Percentiles rank a stretch among this genome's conserved stretches.
phyloP scores from a whole-genome alignment of 2,888 invertebrate genomes.

The Clostera curtula region DNA sequence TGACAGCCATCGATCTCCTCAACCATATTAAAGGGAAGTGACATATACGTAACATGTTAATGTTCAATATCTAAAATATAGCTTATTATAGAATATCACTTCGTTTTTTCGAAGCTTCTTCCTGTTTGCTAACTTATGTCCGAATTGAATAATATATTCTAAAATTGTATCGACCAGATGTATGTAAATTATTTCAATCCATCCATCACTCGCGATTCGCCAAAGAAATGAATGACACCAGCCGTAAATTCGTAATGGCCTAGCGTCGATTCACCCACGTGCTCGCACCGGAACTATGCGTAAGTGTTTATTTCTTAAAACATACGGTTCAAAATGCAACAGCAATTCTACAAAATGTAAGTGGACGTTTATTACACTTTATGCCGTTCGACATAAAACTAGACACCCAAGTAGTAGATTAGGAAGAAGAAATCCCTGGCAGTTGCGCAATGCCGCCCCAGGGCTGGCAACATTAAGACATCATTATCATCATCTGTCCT shows the following conservation, averaged over 20 bases:
- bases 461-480: too few species aligned
- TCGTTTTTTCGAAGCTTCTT: constrained; percentile 3
- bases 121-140: constrained; percentile 2
- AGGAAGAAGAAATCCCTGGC: constrained; percentile 41
- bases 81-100: constrained; percentile 4
- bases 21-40: too few species aligned
- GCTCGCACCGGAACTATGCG: constrained; percentile 20
- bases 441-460: constrained; percentile 57
- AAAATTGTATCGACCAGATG: constrained; percentile 7
- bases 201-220: constrained; percentile 51
- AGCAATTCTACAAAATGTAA: constrained; percentile 12
- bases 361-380: constrained; percentile 52
- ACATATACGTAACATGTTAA: too few species aligned
- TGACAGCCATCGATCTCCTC: too few species aligned
- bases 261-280: constrained; percentile 57
- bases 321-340: constrained; percentile 27
- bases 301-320: constrained; percentile 13
- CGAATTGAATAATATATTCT: background rate
- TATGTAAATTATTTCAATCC: constrained; percentile 39
- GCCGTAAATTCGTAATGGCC: constrained; percentile 55
- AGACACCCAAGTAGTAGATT: constrained; percentile 72
- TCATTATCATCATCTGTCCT: too few species aligned
- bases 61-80: too few species aligned
- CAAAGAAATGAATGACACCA: constrained; percentile 63
- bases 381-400: constrained; percentile 56